phyloP scores from a whole-genome alignment of 2,113 vertebrate genomes.

The Nicator chloris region DNA sequence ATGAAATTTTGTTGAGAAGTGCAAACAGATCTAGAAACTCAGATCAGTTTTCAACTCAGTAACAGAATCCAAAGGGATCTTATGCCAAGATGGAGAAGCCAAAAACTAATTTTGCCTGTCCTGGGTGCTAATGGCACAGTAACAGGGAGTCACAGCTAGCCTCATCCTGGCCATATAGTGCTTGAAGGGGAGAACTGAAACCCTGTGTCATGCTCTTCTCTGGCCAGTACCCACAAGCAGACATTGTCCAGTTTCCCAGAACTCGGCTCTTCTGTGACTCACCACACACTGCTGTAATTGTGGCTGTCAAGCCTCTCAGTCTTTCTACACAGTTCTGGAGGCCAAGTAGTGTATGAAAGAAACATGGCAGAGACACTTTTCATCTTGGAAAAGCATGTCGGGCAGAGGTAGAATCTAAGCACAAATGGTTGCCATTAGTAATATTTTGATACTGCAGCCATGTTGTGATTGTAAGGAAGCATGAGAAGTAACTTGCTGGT shows the following conservation, averaged over 20 bases:
- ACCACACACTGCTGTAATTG: not conserved
- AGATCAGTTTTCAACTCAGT: not conserved
- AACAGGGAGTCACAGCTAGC: not conserved
- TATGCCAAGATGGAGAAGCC: not conserved
- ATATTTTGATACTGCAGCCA: not conserved
- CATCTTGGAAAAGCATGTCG: not conserved
- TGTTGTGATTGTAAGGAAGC: not conserved
- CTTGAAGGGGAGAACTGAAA: not conserved
- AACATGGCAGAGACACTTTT: not conserved
- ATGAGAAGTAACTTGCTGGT: not conserved
- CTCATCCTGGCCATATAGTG: not conserved
- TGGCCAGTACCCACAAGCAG: not conserved
- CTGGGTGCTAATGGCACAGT: not conserved
- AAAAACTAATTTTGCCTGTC: not conserved
- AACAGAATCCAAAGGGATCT: not conserved
- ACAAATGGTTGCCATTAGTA: not conserved
- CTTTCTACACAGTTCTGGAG: not conserved
- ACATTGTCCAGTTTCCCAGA: not conserved
- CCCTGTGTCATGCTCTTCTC: not conserved
- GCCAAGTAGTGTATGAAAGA: not conserved
- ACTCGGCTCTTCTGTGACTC: not conserved
- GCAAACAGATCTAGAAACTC: not conserved
- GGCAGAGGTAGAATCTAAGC: not conserved
- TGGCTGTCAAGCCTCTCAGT: not conserved
- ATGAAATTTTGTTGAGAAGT: not conserved